Evolutionary conservation across 2,888 invertebrate species (phyloP).

Genomic region (Bibio marci): DNA sequence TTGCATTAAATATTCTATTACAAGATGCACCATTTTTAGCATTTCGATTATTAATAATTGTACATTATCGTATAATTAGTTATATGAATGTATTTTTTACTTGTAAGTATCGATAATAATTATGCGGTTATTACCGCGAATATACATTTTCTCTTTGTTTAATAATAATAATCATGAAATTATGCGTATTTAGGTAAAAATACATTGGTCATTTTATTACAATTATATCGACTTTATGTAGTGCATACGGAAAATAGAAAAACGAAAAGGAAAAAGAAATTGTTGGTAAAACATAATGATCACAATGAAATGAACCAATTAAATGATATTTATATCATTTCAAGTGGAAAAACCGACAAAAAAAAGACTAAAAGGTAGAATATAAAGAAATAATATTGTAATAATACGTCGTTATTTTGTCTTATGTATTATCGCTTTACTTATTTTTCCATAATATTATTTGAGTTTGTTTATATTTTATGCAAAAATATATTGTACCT

Average conservation of each 20-base stretch:
- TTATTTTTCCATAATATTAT: no score
- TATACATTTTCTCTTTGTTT: background rate
- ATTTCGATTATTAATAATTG: conserved; percentile 69
- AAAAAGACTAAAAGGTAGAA: conserved; percentile 18
- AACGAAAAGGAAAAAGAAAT: conserved; percentile 19
- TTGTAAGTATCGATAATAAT: conserved; percentile 44
- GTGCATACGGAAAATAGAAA: conserved; percentile 51
- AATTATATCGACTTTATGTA: conserved; percentile 69
- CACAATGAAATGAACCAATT: conserved; percentile 23
- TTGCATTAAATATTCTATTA: conserved; percentile 70
- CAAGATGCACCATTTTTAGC: conserved; percentile 79
- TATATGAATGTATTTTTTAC: conserved; percentile 96
- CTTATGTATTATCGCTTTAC: background rate
- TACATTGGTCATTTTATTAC: conserved; percentile 70
- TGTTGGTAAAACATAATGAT: conserved; percentile 21
- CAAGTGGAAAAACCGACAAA: conserved; percentile 23
- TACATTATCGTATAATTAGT: conserved; percentile 73
- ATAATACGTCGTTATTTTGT: background rate
- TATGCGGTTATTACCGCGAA: background rate
- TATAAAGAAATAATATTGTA: background rate
- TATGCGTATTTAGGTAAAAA: conserved; percentile 45
- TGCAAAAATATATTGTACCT: background rate
- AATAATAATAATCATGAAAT: conserved; percentile 13
- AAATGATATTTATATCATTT: conserved; percentile 37
- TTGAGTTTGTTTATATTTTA: no score